phyloP scores from a whole-genome alignment of 1,140 invertebrate species.

The Drosophila cardini region DNA sequence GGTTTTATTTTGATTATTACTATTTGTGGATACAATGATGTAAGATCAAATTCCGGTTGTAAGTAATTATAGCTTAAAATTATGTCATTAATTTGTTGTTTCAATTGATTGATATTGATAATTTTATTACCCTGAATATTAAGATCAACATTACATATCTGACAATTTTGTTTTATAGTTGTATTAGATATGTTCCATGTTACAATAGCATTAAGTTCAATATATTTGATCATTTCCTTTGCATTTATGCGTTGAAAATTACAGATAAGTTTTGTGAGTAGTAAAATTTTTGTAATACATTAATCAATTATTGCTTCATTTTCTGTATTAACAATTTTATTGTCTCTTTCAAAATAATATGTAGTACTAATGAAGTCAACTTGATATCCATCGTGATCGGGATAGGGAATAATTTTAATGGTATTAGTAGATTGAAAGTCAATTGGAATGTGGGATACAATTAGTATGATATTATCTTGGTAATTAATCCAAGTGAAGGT shows the following conservation, averaged over 20 bases:
- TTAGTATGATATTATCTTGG: neutral
- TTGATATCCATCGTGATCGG: neutral
- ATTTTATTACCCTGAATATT: slow-evolving; percentile 14
- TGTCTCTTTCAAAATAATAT: neutral
- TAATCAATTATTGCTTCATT: neutral
- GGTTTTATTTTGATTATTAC: neutral
- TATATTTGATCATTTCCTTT: slow-evolving; percentile 9
- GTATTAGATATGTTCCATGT: slow-evolving; percentile 7
- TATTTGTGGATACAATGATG: slow-evolving; percentile 6
- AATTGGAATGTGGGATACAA: slow-evolving; percentile 12
- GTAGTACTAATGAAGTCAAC: neutral
- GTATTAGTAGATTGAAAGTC: slow-evolving; percentile 3
- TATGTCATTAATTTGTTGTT: slow-evolving; percentile 1
- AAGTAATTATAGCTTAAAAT: slow-evolving; percentile 3
- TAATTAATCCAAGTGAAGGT: no score
- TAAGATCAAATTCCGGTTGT: slow-evolving; percentile 3
- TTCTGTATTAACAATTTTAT: neutral
- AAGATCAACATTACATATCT: neutral
- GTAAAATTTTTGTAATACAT: slow-evolving; percentile 1
- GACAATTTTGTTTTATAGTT: slow-evolving; percentile 5
- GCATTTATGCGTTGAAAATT: neutral
- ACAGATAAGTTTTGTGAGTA: slow-evolving; percentile 7
- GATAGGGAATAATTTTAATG: neutral
- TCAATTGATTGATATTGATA: slow-evolving; percentile 5
- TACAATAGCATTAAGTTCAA: slow-evolving; percentile 8